These are phyloP conservation scores for Leucophora obtusa DNA, from an alignment of 2,888 invertebrate species.

Conservation along the genomic window DNA sequence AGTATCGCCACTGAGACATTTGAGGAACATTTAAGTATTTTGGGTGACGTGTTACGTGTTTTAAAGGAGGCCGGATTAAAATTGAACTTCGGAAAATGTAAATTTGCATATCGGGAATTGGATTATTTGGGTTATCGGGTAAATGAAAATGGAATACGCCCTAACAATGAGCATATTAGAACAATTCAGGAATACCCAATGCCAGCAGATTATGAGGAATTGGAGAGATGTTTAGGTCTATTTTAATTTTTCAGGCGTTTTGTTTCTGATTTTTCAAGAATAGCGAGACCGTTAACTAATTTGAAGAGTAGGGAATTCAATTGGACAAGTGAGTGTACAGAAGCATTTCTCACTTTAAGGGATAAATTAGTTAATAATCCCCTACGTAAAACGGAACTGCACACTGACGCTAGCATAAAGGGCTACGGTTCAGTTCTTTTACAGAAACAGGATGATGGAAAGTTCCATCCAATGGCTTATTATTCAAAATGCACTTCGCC, in stretches of 20 bases:
- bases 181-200: no score
- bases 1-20: neutral
- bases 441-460: no score
- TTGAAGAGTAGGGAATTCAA: no score
- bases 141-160: constrained; percentile 32
- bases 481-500: no score
- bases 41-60: neutral
- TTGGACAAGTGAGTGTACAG: constrained; percentile 1
- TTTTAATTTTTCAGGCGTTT: constrained; percentile 33
- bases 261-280: constrained; percentile 24
- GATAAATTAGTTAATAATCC: neutral
- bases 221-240: constrained; percentile 22
- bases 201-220: neutral
- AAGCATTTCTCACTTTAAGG: neutral
- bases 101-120: no score
- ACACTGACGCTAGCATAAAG: constrained; percentile 62
- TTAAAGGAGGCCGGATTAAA: neutral
- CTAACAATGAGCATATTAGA: no score
- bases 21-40: neutral
- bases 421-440: neutral
- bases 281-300: constrained; percentile 15
- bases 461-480: no score
- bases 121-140: no score
- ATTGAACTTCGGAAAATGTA: constrained; percentile 5
- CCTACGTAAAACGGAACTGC: constrained; percentile 47